These are phyloP conservation scores for Solen grandis DNA, from an alignment of 1,140 invertebrate genomes.

Conservation along the genomic window DNA sequence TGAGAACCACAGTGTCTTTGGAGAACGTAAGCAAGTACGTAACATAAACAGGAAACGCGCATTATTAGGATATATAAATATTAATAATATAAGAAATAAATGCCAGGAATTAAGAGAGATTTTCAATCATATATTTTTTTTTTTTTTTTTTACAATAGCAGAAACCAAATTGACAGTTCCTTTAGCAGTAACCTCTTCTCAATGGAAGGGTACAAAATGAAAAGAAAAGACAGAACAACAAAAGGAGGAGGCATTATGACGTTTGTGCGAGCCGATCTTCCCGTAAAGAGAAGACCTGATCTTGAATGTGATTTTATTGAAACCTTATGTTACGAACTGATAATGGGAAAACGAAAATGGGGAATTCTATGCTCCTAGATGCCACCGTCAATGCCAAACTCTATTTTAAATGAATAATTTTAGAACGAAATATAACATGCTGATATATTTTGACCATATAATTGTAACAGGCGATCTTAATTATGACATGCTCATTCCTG, in stretches of 20 bases:
- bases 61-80: neutral
- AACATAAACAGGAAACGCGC: neutral
- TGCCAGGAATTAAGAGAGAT: constrained; percentile 9
- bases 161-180: constrained; percentile 7
- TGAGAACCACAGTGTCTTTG: too few species aligned
- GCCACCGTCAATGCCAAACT: neutral
- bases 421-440: neutral
- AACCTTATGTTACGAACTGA: neutral
- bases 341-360: neutral
- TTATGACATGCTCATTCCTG: neutral
- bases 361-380: neutral
- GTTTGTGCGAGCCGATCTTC: neutral
- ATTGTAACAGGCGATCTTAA: neutral
- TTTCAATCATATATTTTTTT: neutral
- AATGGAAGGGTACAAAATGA: constrained; percentile 7
- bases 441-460: constrained; percentile 6
- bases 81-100: constrained; percentile 20
- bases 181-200: constrained; percentile 10
- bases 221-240: neutral
- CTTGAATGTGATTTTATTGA: constrained; percentile 2
- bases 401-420: neutral
- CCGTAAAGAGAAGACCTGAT: neutral
- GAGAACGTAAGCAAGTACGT: too few species aligned
- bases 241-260: neutral
- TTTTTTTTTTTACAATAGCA: constrained; percentile 1